Conservation (phyloP, 2,888 invertebrate genomes). For the Hydroisotoma schaefferi region DNA sequence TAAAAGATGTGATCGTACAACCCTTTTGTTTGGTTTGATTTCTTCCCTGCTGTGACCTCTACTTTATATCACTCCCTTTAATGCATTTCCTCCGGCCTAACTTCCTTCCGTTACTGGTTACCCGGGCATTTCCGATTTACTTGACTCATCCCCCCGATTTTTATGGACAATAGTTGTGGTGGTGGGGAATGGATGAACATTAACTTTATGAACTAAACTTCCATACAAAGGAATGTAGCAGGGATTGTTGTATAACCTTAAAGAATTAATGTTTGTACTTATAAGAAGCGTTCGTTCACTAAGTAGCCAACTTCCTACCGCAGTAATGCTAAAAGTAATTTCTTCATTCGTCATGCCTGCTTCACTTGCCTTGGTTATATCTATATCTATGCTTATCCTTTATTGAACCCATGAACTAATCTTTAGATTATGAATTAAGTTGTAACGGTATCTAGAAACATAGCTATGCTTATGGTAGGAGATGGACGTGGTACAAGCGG, state of each 20-base stretch:
- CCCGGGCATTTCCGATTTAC: conserved; percentile 49
- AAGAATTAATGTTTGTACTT: no score
- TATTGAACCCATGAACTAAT: conserved; percentile 7
- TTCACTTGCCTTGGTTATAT: no score
- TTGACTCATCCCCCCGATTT: conserved; percentile 45
- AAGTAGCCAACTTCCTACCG: not conserved
- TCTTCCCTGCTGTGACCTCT: conserved; percentile 48
- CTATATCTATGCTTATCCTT: conserved; percentile 1
- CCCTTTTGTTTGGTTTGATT: conserved; percentile 44
- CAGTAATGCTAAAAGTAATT: conserved; percentile 29
- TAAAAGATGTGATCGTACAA: conserved; percentile 20
- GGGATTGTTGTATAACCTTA: not conserved
- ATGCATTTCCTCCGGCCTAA: conserved; percentile 47
- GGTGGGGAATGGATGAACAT: no score
- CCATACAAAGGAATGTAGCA: not conserved
- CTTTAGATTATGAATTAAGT: no score
- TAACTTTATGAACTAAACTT: conserved; percentile 19
- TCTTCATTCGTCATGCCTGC: conserved; percentile 47
- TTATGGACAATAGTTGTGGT: conserved; percentile 40
- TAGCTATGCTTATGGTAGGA: no score
- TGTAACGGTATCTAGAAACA: no score
- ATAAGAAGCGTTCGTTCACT: not conserved
- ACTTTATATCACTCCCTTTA: conserved; percentile 45
- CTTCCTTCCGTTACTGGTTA: conserved; percentile 49
- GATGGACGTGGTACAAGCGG: no score